A percentile compares a stretch with the other conserved stretches of the same genome.
phyloP scores from a whole-genome alignment of 2,888 invertebrate genomes.

The Mesorhabditis sp. region DNA sequence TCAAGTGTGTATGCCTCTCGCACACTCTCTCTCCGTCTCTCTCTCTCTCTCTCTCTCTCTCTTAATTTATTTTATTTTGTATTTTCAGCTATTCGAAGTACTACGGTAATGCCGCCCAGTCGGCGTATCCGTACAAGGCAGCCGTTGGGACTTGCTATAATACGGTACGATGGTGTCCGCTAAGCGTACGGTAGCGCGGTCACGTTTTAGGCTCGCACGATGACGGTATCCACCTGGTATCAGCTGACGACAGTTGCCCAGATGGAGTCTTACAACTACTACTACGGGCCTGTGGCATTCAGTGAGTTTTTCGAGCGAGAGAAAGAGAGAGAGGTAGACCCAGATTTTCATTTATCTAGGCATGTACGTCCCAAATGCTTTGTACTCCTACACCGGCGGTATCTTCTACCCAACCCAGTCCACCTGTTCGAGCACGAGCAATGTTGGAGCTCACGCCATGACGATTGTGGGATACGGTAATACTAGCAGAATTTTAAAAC shows the following conservation, averaged over 20 bases:
- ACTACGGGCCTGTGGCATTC: background rate
- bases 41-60: no score
- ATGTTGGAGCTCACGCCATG: background rate
- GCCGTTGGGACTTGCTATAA: background rate
- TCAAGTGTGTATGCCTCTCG: background rate
- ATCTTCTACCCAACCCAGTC: background rate
- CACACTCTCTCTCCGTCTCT: no score
- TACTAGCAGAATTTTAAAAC: background rate
- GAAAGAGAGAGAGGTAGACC: background rate
- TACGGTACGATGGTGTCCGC: background rate
- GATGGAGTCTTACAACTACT: background rate
- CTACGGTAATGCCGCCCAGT: background rate
- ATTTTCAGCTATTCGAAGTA: background rate
- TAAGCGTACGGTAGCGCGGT: background rate
- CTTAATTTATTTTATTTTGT: no score
- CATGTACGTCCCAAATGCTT: background rate
- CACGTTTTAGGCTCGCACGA: background rate
- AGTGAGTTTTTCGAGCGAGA: conserved; percentile 1
- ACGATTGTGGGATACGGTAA: background rate
- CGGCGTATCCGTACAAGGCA: background rate
- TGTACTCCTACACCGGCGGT: background rate
- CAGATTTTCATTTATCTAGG: background rate
- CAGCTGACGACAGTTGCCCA: background rate
- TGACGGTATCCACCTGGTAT: background rate
- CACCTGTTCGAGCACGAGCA: background rate